Percentiles rank a stretch among this genome's conserved stretches.
Evolutionary conservation across 2,797 vertebrate species (phyloP).

Genomic region (Sebastes steindachneri): DNA sequence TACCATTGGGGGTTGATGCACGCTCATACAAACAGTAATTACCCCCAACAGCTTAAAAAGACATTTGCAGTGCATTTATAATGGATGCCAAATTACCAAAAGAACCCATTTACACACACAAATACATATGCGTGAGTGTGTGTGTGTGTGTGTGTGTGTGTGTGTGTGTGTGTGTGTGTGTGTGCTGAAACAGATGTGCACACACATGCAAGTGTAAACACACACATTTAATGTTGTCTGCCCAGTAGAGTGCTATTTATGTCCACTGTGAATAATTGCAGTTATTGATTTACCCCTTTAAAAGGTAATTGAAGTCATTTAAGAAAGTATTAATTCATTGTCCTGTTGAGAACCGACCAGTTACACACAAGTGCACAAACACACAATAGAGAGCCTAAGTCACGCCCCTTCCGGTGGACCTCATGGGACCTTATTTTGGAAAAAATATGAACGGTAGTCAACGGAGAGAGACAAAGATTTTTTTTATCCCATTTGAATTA

Average conservation of each 20-base stretch:
- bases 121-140: neutral
- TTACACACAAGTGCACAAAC: neutral
- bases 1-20: slow-evolving; percentile 38
- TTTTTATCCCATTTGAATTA: neutral
- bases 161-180: neutral
- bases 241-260: slow-evolving; percentile 19
- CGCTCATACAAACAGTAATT: slow-evolving; percentile 63
- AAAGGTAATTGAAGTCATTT: slow-evolving; percentile 33
- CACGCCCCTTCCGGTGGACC: no score
- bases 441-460: no score
- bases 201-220: neutral
- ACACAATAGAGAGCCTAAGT: no score
- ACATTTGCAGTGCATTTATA: slow-evolving; percentile 51
- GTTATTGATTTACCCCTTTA: slow-evolving; percentile 37
- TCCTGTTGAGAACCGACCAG: slow-evolving; percentile 5
- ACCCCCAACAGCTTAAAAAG: slow-evolving; percentile 63
- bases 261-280: slow-evolving; percentile 26
- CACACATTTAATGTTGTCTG: neutral
- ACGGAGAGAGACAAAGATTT: no score
- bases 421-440: no score
- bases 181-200: neutral
- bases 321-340: slow-evolving; percentile 9
- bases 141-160: neutral
- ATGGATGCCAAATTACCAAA: slow-evolving; percentile 55
- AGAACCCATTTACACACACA: slow-evolving; percentile 46